Base-by-base conservation (phyloP, 2,113 vertebrate species). In the Brachyhypopomus gauderio region DNA sequence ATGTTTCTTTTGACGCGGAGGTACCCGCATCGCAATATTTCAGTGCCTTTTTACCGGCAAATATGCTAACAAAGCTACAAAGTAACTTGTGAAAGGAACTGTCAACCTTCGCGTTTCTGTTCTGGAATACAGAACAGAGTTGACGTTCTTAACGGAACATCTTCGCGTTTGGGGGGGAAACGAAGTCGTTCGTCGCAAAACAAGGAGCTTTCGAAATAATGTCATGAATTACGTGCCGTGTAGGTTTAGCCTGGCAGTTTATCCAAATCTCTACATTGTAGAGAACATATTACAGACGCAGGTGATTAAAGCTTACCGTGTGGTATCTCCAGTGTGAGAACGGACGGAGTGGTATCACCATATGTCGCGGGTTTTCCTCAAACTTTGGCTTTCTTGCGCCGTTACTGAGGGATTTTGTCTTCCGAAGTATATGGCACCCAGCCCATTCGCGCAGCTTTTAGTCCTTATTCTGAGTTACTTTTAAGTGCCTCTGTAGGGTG, bases 21-120 rank as follows among this genome's bases (percentile, higher is more conserved):
- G 30, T 67, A 6, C 9, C 5, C 12, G 16, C 1, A 17, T 0
- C 8, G 1, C 12, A 20, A 22, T 11, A 6, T 34, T 16, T 1
- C 8, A 8, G 64, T 5, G 30, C 1, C 1, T 41, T 8, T 70
- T 9, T 41, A 38, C 66, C 66, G 66, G 66, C 64, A 34, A 67
- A 67, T 20, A 8, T 67, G 64, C 66, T 70, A 70, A 70, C 66
- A 41, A 70, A 70, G 34, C 34, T 70, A 38, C 66, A 41, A 70
- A 70, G 66, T 70, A 70, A 9, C 66, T 70, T 70, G 34, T n/a
- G 27, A 41, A 70, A 20, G 7, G 2, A 70, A 70, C 8, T 38
- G 34, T 22, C 17, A 11, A 17, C 36, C 34, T 3, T 34, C 30
- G 3, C 16, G 22, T 27, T 30, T 36, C 17, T 41, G 34, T 34